Conservation (phyloP, 2,888 invertebrate genomes). For the Amphipoea oculea region DNA sequence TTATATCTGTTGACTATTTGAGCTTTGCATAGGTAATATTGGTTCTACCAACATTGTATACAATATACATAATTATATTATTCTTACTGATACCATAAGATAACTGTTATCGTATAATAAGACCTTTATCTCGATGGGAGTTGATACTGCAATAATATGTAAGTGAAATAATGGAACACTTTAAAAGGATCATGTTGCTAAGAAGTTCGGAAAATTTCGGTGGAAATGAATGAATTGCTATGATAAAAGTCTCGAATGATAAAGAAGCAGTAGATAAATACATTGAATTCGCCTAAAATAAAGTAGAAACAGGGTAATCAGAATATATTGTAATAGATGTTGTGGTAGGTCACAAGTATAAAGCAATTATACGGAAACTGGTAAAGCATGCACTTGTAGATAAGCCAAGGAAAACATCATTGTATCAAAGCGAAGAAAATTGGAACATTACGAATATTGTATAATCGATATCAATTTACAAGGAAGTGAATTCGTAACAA, state of each 20-base stretch:
- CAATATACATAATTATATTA: slow-evolving; percentile 19
- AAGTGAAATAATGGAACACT: slow-evolving; percentile 20
- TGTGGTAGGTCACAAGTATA: slow-evolving; percentile 12
- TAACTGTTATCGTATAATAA: slow-evolving; percentile 47
- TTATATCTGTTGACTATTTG: neutral
- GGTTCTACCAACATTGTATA: neutral
- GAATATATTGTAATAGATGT: neutral
- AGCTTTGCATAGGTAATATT: slow-evolving; percentile 20
- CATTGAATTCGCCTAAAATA: neutral
- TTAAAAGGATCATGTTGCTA: slow-evolving; percentile 3
- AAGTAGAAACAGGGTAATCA: neutral
- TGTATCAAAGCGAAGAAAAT: neutral
- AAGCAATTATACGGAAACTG: neutral
- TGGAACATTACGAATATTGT: neutral
- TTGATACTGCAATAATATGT: neutral
- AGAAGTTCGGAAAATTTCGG: neutral
- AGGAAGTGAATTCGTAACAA: neutral
- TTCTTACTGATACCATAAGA: slow-evolving; percentile 37
- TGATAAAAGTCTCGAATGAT: neutral
- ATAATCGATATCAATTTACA: neutral
- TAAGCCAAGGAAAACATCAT: neutral
- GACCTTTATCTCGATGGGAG: slow-evolving; percentile 43
- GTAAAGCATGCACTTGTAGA: neutral
- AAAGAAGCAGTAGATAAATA: neutral
- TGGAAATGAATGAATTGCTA: neutral